Base-by-base conservation (phyloP, 2,888 invertebrate genomes). In the Myathropa florea region DNA sequence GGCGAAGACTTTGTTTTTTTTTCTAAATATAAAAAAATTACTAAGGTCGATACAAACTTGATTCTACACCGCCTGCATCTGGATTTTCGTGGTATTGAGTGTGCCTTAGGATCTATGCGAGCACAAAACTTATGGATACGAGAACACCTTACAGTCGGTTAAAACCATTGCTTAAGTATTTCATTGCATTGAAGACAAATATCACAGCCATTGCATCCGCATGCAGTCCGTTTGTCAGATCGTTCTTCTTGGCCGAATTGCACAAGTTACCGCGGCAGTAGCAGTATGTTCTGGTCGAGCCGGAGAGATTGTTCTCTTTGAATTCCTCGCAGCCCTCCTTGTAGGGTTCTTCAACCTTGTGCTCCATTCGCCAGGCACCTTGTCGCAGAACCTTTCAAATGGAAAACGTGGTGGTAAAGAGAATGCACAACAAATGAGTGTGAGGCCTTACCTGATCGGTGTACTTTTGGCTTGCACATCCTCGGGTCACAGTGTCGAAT, bases 231-330 rank as follows among this genome's bases (percentile, higher is more conserved):
- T 93, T 92, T 90, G 91, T 93, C 78, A 90, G 93, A 21, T 93
- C 88, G 23, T 61, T 83, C 46, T 86, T 86, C 63, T 90, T 89
- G 91, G 94, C 91, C 10, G 94, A 93, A 92, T 97, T 97, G 93
- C 97, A 97, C 59, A 96, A 93, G 90, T 96, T 94, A 60, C 94
- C 94, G 53, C 95, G 94, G 90, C 97, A 97, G 91, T 96, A 97
- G 91, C 97, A 97, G 91, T 96, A 95, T 9, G 90, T 90, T 81
- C 90, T 91, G 71, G 88, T 89, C 18, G 92, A 90, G 61, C 90
- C 91, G 7, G 90, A 89, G 55, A 91, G 89, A 3, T 95, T 95
- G 89, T 95, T 95, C 89, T 95, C 94, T 89, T 95, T 95, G 9
- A 94, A 93, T 71, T 93, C 92, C 77, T 93, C 92, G 90, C 97